These are phyloP conservation scores for Scytalopus superciliaris DNA, from an alignment of 2,113 vertebrate species.

Conservation along the genomic window DNA sequence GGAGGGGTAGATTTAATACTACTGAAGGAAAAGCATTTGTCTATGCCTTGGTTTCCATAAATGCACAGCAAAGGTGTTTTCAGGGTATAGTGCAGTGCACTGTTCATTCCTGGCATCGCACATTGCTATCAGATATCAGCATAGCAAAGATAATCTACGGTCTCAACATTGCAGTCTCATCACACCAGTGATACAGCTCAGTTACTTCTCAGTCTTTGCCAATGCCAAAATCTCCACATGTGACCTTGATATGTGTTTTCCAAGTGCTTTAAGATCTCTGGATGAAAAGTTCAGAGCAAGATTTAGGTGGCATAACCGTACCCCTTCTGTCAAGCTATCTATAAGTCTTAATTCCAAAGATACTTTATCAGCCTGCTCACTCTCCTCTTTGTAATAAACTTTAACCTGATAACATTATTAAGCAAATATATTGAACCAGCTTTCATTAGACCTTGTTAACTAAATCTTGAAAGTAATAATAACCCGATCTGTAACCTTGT, in stretches of 20 bases:
- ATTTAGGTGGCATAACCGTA: background rate
- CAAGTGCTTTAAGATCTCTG: background rate
- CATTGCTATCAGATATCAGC: background rate
- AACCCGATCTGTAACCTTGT: background rate
- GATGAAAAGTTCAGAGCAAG: background rate
- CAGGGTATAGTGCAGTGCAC: background rate
- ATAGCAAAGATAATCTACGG: background rate
- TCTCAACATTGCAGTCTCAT: background rate
- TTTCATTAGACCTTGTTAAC: slow-evolving; percentile 19
- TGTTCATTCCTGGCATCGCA: background rate
- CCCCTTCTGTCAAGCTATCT: background rate
- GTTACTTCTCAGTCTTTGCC: background rate
- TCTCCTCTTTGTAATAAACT: slow-evolving; percentile 42
- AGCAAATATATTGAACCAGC: background rate
- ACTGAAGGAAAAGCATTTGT: background rate
- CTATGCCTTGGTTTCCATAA: background rate
- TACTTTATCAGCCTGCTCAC: slow-evolving; percentile 24
- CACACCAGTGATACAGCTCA: background rate
- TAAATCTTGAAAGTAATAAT: background rate
- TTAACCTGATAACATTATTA: slow-evolving; percentile 41
- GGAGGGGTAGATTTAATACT: background rate
- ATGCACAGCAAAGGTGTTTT: accelerated
- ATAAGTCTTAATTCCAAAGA: background rate
- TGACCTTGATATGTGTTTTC: slow-evolving; percentile 26
- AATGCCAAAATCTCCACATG: background rate